Conservation (phyloP, 2,113 vertebrate species). For the Xiphophorus hellerii region DNA sequence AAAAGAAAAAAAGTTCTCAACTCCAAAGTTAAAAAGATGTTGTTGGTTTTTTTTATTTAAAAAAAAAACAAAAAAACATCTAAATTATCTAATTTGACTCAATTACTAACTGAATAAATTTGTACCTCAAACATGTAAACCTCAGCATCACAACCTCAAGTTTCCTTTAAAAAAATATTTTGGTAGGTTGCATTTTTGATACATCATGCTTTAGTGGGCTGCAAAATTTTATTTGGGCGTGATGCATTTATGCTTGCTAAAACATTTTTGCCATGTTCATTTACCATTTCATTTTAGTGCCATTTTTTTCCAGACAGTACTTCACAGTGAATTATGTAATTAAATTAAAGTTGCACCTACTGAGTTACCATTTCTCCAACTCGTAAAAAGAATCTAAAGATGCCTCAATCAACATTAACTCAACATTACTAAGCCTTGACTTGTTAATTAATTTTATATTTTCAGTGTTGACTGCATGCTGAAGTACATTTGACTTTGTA, state of each 20-base stretch:
- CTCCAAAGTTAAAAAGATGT: no score
- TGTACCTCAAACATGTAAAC: no score
- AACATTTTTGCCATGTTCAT: background rate
- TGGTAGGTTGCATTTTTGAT: background rate
- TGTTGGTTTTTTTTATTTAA: no score
- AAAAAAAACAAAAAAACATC: no score
- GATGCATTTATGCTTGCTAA: background rate
- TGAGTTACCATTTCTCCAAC: no score
- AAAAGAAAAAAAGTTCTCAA: background rate
- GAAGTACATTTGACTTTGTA: background rate
- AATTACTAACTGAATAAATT: no score
- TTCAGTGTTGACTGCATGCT: background rate
- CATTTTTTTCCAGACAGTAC: background rate
- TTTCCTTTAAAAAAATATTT: background rate
- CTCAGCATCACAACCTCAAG: background rate
- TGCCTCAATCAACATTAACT: background rate
- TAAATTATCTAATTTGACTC: no score
- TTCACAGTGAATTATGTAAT: background rate
- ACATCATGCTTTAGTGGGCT: no score
- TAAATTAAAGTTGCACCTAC: background rate
- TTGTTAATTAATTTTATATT: background rate
- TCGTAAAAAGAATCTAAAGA: background rate
- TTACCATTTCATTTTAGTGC: background rate
- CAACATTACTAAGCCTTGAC: background rate
- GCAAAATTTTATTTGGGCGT: background rate